phyloP scores from a whole-genome alignment of 2,113 vertebrate species.

The Geococcyx californianus region DNA sequence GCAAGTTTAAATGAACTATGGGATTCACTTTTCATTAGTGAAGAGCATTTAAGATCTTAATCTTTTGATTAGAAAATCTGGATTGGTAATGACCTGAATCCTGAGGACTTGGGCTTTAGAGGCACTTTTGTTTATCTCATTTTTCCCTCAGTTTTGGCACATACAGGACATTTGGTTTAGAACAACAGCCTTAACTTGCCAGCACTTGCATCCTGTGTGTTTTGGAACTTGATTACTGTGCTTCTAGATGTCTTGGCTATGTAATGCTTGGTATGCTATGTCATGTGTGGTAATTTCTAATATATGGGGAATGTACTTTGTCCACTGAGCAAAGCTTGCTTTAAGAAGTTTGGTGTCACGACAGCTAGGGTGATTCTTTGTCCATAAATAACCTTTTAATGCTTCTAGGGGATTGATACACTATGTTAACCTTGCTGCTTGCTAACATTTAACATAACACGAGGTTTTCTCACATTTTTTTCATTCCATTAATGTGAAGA shows the following conservation, averaged over 20 bases:
- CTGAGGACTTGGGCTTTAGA: not conserved
- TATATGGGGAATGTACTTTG: not conserved
- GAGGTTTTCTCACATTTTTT: not conserved
- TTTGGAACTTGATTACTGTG: not conserved
- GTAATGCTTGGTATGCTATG: not conserved
- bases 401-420: not conserved
- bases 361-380: not conserved
- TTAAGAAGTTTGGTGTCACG: not conserved
- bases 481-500: not conserved
- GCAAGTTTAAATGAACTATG: not conserved
- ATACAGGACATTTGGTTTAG: not conserved
- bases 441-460: not conserved
- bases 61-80: conserved; percentile 37
- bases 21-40: not conserved
- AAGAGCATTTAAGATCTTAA: conserved; percentile 39
- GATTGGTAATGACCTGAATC: conserved; percentile 26
- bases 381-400: not conserved
- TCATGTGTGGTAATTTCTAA: not conserved
- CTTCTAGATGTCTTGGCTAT: not conserved
- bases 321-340: not conserved
- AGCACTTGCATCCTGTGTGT: not conserved
- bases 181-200: not conserved
- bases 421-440: not conserved
- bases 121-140: not conserved
- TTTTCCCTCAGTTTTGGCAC: not conserved